Percentiles rank a stretch among this genome's conserved stretches.
These are phyloP conservation scores for Nymphalis urticae DNA, from an alignment of 2,888 invertebrate species.

Conservation along the genomic window DNA sequence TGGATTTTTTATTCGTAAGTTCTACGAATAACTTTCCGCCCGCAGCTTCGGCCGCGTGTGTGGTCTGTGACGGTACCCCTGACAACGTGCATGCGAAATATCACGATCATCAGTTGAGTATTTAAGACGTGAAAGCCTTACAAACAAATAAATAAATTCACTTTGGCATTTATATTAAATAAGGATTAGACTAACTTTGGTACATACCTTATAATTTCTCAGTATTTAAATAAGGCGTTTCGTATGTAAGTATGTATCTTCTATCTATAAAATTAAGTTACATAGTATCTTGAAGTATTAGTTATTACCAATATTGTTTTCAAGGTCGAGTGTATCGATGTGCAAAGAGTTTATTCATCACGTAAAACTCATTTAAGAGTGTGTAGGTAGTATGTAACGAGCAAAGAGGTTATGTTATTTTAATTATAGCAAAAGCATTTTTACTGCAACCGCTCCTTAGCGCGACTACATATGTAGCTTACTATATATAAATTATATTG, in stretches of 20 bases:
- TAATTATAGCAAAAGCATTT: constrained; percentile 32
- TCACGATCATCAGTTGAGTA: no score
- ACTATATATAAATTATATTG: neutral
- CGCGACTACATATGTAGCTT: constrained; percentile 1
- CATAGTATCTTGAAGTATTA: neutral
- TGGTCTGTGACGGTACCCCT: no score
- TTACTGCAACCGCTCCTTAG: constrained; percentile 24
- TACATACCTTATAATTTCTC: no score
- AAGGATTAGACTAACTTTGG: no score
- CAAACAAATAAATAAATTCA: no score
- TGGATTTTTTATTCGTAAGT: no score
- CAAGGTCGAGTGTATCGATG: neutral
- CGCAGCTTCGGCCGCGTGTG: no score
- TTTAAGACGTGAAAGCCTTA: no score
- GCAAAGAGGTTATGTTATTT: constrained; percentile 18
- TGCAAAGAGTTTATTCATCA: constrained; percentile 8
- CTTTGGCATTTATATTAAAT: no score
- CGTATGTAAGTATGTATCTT: neutral
- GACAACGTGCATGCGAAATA: no score
- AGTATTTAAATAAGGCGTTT: no score
- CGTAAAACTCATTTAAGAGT: constrained; percentile 15
- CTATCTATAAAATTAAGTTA: neutral
- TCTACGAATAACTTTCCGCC: no score
- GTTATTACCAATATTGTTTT: neutral
- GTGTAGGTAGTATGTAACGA: constrained; percentile 2